Evolutionary conservation across 2,888 invertebrate species (phyloP), one percentile per base, ranked within the genome.

Genomic region (Drepana falcataria): DNA sequence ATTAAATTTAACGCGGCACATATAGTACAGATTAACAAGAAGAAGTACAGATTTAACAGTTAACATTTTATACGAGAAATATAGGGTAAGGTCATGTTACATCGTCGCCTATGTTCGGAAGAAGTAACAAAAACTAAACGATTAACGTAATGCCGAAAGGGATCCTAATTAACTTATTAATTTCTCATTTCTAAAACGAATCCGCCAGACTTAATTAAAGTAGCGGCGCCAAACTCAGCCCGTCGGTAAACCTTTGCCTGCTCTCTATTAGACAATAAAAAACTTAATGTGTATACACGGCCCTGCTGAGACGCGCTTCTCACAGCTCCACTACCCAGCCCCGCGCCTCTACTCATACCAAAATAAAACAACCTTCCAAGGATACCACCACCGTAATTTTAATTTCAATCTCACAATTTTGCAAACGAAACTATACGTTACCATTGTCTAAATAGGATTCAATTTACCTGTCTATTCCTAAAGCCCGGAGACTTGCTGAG

Each of bases 361-460:
- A 85, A 87, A 86, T 82, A 88, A 85, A 89, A 90, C 73, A 89
- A 89, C 88, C 87, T 87, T 87, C 83, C 87, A 90, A 89, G 90
- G 90, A 89, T 91, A 87, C 89, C 86, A 89, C 83, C 85, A 83
- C 76, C 83, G 83, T 88, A 85, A 86, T 85, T 83, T 85, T 66
- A 80, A 78, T 80, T 75, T 74, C 66, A 71, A 81, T 81, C 63
- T 71, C 75, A 73, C 67, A 65, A 61, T 61, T 53, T 61, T 35
- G 59, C 75, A 75, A 64, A 59, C 64, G 52, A 85, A 74, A 69
- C 58, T 68, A 58, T 58, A 73, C 81, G 68, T 65, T 85, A 64
- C 52, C 4, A 1, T 40, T 21, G 54, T 53, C 9, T n/a, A 21
- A 54, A 69, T 64, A 79, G 59, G 57, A 67, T 61, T 61, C 66